A percentile compares a stretch with the other conserved stretches of the same genome.
phyloP scores from a whole-genome alignment of 2,888 invertebrate species.

The Dexiosoma caninum region DNA sequence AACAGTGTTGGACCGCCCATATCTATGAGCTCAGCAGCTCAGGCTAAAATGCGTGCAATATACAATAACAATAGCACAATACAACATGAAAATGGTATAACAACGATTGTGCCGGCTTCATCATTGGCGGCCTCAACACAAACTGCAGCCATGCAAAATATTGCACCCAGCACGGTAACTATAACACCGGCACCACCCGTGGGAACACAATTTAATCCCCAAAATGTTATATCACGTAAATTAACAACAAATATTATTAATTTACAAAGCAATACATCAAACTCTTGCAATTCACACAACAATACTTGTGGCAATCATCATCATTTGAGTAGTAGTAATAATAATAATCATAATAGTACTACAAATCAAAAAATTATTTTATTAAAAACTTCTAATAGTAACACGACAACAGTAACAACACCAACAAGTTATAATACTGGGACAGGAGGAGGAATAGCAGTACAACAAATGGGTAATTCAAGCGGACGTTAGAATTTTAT shows the following conservation, averaged over 20 bases:
- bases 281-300: slow-evolving; percentile 52
- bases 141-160: slow-evolving; percentile 72
- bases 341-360: slow-evolving; percentile 52
- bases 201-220: slow-evolving; percentile 55
- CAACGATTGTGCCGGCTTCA: slow-evolving; percentile 73
- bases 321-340: slow-evolving; percentile 34
- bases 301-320: slow-evolving; percentile 54
- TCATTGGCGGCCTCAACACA: slow-evolving; percentile 73
- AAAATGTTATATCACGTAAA: slow-evolving; percentile 63
- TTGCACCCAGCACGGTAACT: slow-evolving; percentile 72
- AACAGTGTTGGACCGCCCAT: slow-evolving; percentile 15
- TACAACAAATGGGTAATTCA: background rate
- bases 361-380: slow-evolving; percentile 74
- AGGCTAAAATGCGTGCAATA: slow-evolving; percentile 70
- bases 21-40: slow-evolving; percentile 51
- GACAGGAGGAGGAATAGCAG: background rate
- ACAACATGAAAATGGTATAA: slow-evolving; percentile 74
- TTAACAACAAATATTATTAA: slow-evolving; percentile 60
- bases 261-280: slow-evolving; percentile 58
- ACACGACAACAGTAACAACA: slow-evolving; percentile 39
- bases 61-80: slow-evolving; percentile 72
- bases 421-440: slow-evolving; percentile 51
- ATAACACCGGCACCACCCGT: slow-evolving; percentile 73
- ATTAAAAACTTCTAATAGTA: slow-evolving; percentile 70
- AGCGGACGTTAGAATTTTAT: slow-evolving; percentile 36